Evolutionary conservation across 2,888 invertebrate genomes (phyloP).

Genomic region (Portevinia maculata): DNA sequence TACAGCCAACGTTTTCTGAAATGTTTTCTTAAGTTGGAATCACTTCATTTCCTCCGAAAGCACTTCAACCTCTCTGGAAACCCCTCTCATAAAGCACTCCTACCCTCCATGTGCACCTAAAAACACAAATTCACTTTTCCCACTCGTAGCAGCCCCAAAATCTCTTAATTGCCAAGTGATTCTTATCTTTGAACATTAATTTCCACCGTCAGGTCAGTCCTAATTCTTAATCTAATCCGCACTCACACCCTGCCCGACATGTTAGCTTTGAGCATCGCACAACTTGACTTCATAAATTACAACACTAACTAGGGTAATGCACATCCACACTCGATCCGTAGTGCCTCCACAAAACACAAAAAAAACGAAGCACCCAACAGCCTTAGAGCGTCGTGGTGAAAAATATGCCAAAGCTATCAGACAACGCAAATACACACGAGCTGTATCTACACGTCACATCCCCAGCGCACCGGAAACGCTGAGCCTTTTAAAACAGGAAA

Average conservation of each 20-base stretch:
- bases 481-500: constrained; percentile 75
- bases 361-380: too few species aligned
- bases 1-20: background rate
- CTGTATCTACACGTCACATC: constrained; percentile 3
- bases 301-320: constrained; percentile 55
- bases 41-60: too few species aligned
- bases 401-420: constrained; percentile 20
- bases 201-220: constrained; percentile 44
- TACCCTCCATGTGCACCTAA: background rate
- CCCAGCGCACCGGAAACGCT: constrained; percentile 38
- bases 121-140: background rate
- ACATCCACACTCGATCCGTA: constrained; percentile 27
- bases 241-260: constrained; percentile 7
- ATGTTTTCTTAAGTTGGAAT: background rate
- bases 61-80: too few species aligned
- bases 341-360: background rate
- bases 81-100: too few species aligned
- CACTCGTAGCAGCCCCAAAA: background rate
- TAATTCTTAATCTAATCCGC: constrained; percentile 36
- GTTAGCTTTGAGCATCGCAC: constrained; percentile 20
- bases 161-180: constrained; percentile 48
- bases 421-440: constrained; percentile 32
- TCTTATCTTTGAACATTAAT: constrained; percentile 43
- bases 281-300: constrained; percentile 65
- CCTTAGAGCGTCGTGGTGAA: too few species aligned